phyloP scores from a whole-genome alignment of 2,888 invertebrate genomes.

The Laothoe populi region DNA sequence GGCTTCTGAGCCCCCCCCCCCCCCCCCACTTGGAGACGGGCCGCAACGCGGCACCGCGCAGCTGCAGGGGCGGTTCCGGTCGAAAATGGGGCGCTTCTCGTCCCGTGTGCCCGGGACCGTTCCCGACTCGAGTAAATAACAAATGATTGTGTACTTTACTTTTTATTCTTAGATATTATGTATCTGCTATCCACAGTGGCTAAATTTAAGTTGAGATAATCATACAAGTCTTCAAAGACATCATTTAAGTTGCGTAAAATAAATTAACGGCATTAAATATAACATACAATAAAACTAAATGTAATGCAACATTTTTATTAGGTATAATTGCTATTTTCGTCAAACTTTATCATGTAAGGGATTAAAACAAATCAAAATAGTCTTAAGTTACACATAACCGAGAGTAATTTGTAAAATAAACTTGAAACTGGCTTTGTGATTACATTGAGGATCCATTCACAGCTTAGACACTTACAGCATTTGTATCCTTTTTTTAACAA shows the following conservation, averaged over 20 bases:
- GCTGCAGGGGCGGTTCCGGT: too few species aligned
- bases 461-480: neutral
- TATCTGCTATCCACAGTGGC: neutral
- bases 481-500: slow-evolving; percentile 13
- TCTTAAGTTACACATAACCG: slow-evolving; percentile 48
- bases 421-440: neutral
- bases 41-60: too few species aligned
- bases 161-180: slow-evolving; percentile 37
- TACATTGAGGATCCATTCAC: neutral
- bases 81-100: too few species aligned
- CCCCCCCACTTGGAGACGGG: too few species aligned
- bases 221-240: too few species aligned
- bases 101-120: too few species aligned
- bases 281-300: slow-evolving; percentile 36
- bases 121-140: slow-evolving; percentile 41
- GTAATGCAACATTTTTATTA: slow-evolving; percentile 73
- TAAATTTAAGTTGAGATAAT: too few species aligned
- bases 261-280: too few species aligned
- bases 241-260: too few species aligned
- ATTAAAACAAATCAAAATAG: slow-evolving; percentile 60
- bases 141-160: slow-evolving; percentile 42
- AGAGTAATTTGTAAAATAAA: slow-evolving; percentile 39
- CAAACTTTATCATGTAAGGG: slow-evolving; percentile 59
- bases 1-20: too few species aligned
- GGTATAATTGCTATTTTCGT: slow-evolving; percentile 69